Conservation (phyloP, 37 sponge, comb jelly and placozoan species). For the Ianthella basta region DNA sequence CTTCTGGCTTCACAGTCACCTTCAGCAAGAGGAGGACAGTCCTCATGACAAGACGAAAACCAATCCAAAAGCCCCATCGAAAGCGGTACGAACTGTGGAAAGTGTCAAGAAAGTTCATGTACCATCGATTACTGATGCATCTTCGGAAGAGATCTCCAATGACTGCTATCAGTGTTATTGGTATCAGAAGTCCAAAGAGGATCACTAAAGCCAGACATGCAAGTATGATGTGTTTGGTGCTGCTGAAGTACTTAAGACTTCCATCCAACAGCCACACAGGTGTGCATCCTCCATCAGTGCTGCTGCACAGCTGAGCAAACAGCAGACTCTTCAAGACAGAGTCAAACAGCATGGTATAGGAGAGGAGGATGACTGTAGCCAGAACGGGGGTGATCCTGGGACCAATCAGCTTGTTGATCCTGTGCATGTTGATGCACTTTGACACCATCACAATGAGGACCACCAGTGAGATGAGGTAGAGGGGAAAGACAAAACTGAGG, state of each 20-base stretch:
- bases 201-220: neutral
- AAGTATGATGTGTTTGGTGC: conserved; percentile 32
- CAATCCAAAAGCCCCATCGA: conserved; percentile 52
- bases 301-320: neutral
- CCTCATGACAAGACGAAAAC: conserved; percentile 45
- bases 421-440: neutral
- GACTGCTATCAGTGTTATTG: conserved; percentile 12
- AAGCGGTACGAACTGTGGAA: neutral
- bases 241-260: neutral
- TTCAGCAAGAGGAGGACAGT: neutral
- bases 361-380: conserved; percentile 32
- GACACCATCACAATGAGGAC: neutral
- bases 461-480: conserved; percentile 31
- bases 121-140: neutral
- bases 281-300: neutral
- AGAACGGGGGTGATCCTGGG: conserved; percentile 31
- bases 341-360: conserved; percentile 26
- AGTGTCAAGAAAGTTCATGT: conserved; percentile 27
- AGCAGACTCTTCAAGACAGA: neutral
- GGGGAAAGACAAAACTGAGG: conserved; percentile 43
- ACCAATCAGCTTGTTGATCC: conserved; percentile 9
- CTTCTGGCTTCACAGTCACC: neutral
- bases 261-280: conserved; percentile 41
- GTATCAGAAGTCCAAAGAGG: neutral
- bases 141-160: conserved; percentile 1